A percentile compares a stretch with the other conserved stretches of the same genome.
These are phyloP conservation scores for Neosilurus mollespiculum DNA, from an alignment of 2,797 vertebrate species.

Conservation along the genomic window DNA sequence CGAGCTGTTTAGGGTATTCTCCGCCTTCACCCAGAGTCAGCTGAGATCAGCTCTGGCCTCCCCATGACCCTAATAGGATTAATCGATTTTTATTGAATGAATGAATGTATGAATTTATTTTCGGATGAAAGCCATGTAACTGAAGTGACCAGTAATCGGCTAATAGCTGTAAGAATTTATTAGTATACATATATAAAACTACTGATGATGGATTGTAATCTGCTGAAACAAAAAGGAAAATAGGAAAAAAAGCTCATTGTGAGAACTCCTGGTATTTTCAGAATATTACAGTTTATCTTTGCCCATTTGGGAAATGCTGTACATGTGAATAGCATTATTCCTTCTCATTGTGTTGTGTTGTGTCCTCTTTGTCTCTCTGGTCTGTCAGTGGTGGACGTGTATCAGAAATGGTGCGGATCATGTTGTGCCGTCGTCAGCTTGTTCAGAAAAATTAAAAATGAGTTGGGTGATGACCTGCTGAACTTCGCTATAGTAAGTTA, in stretches of 20 bases:
- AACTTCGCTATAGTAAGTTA: slow-evolving; percentile 88
- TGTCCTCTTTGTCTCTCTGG: slow-evolving; percentile 11
- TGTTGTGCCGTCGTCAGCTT: slow-evolving; percentile 87
- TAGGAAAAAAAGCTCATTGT: not conserved
- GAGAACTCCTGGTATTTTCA: not conserved
- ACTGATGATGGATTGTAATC: not conserved
- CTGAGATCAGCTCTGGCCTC: no score
- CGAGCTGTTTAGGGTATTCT: no score
- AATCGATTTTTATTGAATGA: no score
- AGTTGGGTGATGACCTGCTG: slow-evolving; percentile 81
- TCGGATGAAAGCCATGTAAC: not conserved
- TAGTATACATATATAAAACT: not conserved
- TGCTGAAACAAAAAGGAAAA: not conserved
- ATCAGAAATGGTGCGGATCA: slow-evolving; percentile 94
- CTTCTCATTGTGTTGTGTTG: not conserved
- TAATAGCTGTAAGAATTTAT: not conserved
- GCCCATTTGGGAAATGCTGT: not conserved
- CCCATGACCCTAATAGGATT: no score
- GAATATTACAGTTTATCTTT: not conserved
- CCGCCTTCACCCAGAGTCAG: no score
- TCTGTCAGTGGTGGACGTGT: slow-evolving; percentile 84
- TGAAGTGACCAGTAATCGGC: not conserved
- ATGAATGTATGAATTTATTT: not conserved
- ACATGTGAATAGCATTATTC: not conserved
- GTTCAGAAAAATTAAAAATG: slow-evolving; percentile 89